A percentile compares a stretch with the other conserved stretches of the same genome.
Conservation (phyloP, 2,888 invertebrate genomes). For the Machimus atricapillus region DNA sequence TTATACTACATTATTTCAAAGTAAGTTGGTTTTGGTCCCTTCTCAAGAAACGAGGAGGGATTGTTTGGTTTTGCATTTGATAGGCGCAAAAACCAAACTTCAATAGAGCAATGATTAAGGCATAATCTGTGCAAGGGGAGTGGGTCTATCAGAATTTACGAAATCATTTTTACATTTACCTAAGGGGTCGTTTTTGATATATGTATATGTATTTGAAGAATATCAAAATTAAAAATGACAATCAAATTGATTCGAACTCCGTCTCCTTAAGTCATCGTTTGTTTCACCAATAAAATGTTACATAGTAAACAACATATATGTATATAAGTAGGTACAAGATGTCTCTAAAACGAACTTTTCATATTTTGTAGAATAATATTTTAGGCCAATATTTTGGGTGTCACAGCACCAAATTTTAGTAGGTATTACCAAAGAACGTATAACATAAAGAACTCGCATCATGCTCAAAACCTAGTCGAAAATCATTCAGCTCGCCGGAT, state of each 20-base stretch:
- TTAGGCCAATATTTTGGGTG: no score
- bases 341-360: no score
- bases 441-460: no score
- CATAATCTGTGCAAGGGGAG: background rate
- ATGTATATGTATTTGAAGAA: background rate
- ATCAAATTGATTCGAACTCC: background rate
- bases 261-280: background rate
- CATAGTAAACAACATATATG: background rate
- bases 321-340: no score
- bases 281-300: background rate
- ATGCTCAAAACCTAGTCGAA: no score
- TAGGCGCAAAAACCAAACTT: background rate
- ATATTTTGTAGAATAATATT: no score
- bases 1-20: constrained; percentile 30
- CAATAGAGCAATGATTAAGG: background rate
- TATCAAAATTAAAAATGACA: background rate
- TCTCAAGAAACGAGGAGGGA: background rate
- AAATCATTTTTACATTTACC: background rate
- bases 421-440: no score
- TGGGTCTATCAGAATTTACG: background rate
- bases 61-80: background rate
- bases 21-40: background rate
- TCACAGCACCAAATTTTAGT: no score
- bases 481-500: no score
- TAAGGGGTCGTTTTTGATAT: background rate